Evolutionary conservation across 2,113 vertebrate species (phyloP).

Genomic region (Melanotaenia duboulayi): DNA sequence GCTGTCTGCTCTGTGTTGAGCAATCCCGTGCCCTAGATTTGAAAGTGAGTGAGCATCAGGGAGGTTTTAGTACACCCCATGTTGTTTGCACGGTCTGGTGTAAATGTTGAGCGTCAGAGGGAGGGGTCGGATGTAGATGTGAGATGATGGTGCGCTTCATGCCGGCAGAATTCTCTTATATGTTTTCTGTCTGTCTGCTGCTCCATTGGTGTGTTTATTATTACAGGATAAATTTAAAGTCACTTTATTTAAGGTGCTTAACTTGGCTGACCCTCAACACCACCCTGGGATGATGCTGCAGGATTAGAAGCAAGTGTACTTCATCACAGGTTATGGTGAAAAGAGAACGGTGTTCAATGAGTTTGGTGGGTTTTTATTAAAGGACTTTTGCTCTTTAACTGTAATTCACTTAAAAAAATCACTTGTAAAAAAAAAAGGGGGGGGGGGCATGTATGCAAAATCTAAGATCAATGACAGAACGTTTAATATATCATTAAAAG

Average conservation of each 20-base stretch:
- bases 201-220: slow-evolving; percentile 13
- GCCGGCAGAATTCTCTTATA: slow-evolving; percentile 10
- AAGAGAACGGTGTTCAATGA: slow-evolving; percentile 10
- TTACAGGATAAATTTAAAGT: slow-evolving; percentile 61
- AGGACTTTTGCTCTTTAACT: slow-evolving; percentile 26
- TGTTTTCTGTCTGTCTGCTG: slow-evolving; percentile 28
- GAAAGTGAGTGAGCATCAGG: slow-evolving; percentile 70
- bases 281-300: slow-evolving; percentile 53
- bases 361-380: slow-evolving; percentile 2
- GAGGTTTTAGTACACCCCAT: slow-evolving; percentile 61
- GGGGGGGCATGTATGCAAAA: too few species aligned
- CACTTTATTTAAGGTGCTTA: slow-evolving; percentile 73
- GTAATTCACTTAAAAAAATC: too few species aligned
- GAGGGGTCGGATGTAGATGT: slow-evolving; percentile 54
- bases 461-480: too few species aligned
- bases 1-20: slow-evolving; percentile 70
- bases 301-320: slow-evolving; percentile 69
- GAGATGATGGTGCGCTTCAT: slow-evolving; percentile 30
- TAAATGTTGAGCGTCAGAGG: slow-evolving; percentile 30
- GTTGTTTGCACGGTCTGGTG: slow-evolving; percentile 53
- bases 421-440: too few species aligned
- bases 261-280: slow-evolving; percentile 68
- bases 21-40: slow-evolving; percentile 78
- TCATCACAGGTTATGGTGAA: slow-evolving; percentile 55
- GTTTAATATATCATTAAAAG: too few species aligned